phyloP scores from a whole-genome alignment of 2,113 vertebrate genomes.

The Morone saxatilis region DNA sequence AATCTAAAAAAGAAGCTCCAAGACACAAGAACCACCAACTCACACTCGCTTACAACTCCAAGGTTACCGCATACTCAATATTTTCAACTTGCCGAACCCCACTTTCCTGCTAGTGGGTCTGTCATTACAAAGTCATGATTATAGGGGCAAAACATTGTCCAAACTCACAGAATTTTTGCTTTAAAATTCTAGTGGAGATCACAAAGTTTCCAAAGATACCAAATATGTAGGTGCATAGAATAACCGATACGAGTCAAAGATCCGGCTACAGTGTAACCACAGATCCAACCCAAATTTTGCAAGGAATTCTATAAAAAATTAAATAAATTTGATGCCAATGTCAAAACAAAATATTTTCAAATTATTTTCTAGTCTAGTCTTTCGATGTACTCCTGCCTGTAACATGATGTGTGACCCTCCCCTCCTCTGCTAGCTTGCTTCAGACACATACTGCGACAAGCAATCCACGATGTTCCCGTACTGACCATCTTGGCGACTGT shows the following conservation, averaged over 20 bases:
- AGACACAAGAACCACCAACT: constrained; percentile 13
- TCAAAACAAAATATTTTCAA: not conserved
- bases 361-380: no score
- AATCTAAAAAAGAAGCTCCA: constrained; percentile 19
- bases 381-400: no score
- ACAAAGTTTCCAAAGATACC: not conserved
- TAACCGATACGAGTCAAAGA: not conserved
- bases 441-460: no score
- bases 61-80: not conserved
- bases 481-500: not conserved
- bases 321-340: no score
- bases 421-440: no score
- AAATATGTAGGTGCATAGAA: not conserved
- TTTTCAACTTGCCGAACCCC: constrained; percentile 2
- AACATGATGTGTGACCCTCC: no score
- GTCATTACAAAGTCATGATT: constrained; percentile 15
- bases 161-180: not conserved
- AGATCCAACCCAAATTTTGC: not conserved
- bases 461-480: not conserved
- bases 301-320: not conserved
- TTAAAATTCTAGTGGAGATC: not conserved
- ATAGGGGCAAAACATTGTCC: not conserved
- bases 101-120: not conserved
- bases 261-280: not conserved
- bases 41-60: not conserved